A percentile compares a stretch with the other conserved stretches of the same genome.
phyloP scores from a whole-genome alignment of 2,797 vertebrate genomes.

The Basileuterus tristriatus region DNA sequence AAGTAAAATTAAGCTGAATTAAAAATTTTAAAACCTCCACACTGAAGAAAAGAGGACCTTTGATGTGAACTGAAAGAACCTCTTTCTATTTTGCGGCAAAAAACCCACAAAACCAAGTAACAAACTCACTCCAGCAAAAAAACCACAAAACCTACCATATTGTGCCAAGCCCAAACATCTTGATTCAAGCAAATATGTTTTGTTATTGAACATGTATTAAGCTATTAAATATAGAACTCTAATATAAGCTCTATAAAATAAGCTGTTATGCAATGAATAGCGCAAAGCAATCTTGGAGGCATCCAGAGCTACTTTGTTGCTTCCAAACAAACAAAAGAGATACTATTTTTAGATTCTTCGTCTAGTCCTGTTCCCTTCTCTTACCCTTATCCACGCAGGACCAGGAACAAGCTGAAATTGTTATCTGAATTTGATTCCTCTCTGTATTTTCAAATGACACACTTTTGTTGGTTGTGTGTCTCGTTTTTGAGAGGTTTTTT shows the following conservation, averaged over 20 bases:
- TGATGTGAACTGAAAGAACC: neutral
- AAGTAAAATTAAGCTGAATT: neutral
- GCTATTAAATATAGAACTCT: neutral
- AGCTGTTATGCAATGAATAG: neutral
- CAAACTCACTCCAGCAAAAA: fast-evolving
- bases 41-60: neutral
- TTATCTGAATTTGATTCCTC: neutral
- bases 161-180: neutral
- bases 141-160: neutral
- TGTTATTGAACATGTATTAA: neutral
- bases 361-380: neutral
- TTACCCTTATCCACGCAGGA: neutral
- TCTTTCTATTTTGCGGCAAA: neutral
- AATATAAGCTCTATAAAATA: neutral
- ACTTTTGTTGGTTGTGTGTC: neutral
- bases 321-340: neutral
- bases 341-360: neutral
- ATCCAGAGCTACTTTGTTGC: neutral
- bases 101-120: neutral
- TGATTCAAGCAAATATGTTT: neutral
- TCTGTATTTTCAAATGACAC: neutral
- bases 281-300: neutral
- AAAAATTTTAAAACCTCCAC: neutral
- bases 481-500: fast-evolving
- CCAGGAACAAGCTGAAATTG: neutral